Conservation (phyloP, 2,113 vertebrate genomes). For the Rhinoptilus africanus region DNA sequence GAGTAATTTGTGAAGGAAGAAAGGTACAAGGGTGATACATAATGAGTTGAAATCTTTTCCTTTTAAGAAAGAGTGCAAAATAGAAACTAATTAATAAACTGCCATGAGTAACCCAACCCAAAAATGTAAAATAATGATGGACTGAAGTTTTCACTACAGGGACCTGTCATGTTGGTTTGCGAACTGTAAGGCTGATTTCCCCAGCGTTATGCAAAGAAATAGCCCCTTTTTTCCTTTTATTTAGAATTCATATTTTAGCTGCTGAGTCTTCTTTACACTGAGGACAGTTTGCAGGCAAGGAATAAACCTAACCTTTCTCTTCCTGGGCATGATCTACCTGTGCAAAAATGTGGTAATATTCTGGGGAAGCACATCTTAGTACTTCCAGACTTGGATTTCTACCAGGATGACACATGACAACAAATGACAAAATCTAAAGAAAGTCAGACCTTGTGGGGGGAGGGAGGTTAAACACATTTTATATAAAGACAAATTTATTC, state of each 20-base stretch:
- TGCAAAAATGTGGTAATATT: neutral
- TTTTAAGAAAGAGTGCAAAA: slow-evolving; percentile 8
- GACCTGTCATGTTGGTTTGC: slow-evolving; percentile 30
- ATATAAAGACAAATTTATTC: neutral
- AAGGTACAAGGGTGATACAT: neutral
- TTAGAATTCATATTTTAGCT: neutral
- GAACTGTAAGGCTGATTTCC: slow-evolving; percentile 22
- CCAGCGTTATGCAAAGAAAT: neutral
- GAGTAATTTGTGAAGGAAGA: slow-evolving; percentile 10
- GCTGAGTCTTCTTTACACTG: neutral
- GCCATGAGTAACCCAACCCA: neutral
- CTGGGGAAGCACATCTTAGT: neutral
- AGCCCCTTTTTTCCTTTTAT: neutral
- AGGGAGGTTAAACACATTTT: neutral
- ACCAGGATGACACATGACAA: neutral
- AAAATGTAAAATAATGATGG: slow-evolving; percentile 42
- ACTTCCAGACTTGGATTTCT: neutral
- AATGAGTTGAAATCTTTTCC: neutral
- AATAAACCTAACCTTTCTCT: neutral
- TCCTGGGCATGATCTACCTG: neutral
- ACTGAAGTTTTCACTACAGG: slow-evolving; percentile 39
- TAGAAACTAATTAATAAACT: slow-evolving; percentile 42
- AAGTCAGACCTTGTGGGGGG: neutral
- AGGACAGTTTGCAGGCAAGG: neutral
- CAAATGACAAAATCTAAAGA: slow-evolving; percentile 8